Conservation (phyloP, 2,113 vertebrate genomes). For the Clarias macrocephalus region DNA sequence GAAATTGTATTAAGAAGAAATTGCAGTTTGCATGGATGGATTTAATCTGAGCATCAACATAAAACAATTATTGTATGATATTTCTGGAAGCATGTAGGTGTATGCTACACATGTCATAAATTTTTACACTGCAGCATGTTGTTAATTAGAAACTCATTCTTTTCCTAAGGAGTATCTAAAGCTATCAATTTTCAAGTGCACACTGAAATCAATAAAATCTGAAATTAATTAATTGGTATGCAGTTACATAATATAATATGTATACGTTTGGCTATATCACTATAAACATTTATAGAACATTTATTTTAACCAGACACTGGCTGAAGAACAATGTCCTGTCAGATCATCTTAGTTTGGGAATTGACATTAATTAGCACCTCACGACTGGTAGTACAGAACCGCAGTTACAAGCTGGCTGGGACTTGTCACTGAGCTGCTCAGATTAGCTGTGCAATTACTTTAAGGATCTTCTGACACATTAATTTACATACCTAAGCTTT, state of each 20-base stretch:
- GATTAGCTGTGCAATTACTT: slow-evolving; percentile 29
- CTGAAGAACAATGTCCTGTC: background rate
- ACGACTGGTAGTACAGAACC: slow-evolving; percentile 14
- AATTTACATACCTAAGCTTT: background rate
- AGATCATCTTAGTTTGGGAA: background rate
- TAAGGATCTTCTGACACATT: slow-evolving; percentile 3
- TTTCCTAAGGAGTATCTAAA: background rate
- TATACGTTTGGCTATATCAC: background rate
- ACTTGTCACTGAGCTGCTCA: slow-evolving; percentile 16
- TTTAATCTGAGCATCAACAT: background rate
- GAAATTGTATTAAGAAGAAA: background rate
- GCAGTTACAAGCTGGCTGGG: background rate
- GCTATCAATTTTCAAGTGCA: background rate
- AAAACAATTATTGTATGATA: background rate
- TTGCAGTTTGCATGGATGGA: background rate
- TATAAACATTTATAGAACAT: background rate
- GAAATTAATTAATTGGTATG: background rate
- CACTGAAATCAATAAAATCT: background rate
- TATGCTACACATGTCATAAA: background rate
- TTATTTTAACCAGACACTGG: background rate
- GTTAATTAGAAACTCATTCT: background rate
- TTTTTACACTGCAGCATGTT: background rate
- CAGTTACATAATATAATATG: background rate
- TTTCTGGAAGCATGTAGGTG: background rate
- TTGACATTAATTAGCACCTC: slow-evolving; percentile 36